phyloP scores from a whole-genome alignment of 2,888 invertebrate genomes.

The Liopterus haemorrhoidalis region DNA sequence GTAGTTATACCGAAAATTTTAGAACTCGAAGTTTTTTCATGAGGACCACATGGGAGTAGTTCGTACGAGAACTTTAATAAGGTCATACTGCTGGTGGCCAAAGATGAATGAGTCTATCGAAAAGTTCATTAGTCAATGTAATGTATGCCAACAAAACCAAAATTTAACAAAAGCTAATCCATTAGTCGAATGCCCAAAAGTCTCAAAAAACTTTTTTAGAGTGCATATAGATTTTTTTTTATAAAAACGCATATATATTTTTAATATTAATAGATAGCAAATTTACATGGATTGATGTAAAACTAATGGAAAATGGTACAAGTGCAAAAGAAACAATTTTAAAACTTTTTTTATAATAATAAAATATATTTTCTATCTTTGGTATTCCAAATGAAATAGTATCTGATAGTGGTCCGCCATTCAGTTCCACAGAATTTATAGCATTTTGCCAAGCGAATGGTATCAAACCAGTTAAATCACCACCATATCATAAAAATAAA shows the following conservation, averaged over 20 bases:
- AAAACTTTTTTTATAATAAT: too few relatives aligned
- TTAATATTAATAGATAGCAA: conserved; percentile 8
- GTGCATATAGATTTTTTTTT: conserved; percentile 27
- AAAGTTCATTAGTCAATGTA: conserved; percentile 24
- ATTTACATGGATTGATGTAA: conserved; percentile 8
- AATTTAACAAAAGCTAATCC: conserved; percentile 23
- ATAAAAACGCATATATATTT: too few relatives aligned
- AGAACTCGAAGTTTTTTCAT: conserved; percentile 23
- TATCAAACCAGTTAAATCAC: too few relatives aligned
- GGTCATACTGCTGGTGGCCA: conserved; percentile 32
- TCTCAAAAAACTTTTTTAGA: conserved; percentile 24
- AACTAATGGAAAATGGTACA: conserved; percentile 9
- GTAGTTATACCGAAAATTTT: conserved; percentile 18
- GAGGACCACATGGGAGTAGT: conserved; percentile 27
- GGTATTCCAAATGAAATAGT: conserved; percentile 2
- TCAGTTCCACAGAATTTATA: too few relatives aligned
- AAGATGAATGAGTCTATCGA: conserved; percentile 25
- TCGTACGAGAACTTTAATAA: conserved; percentile 26
- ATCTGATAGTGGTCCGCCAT: too few relatives aligned
- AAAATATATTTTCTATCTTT: conserved; percentile 8
- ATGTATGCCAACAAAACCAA: conserved; percentile 26
- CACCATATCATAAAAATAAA: too few relatives aligned
- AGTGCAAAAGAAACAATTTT: conserved; percentile 4
- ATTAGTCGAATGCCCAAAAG: conserved; percentile 24
- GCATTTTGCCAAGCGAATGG: too few relatives aligned